Percentiles rank a stretch among this genome's conserved stretches.
phyloP scores from a whole-genome alignment of 2,888 invertebrate genomes.

The Drosophila emarginata region DNA sequence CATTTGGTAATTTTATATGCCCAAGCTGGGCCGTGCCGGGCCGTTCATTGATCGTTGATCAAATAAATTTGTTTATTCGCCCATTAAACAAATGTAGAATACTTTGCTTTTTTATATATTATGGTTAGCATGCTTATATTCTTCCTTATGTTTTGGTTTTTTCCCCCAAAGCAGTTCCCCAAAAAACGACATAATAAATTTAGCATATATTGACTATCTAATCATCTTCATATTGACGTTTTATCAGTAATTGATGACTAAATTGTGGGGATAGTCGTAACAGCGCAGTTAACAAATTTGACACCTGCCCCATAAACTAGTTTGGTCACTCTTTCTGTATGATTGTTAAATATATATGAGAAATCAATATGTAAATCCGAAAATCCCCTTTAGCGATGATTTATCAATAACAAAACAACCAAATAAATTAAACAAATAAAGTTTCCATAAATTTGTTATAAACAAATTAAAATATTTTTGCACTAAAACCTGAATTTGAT shows the following conservation, averaged over 20 bases:
- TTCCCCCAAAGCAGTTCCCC: neutral
- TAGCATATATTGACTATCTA: neutral
- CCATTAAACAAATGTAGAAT: constrained; percentile 21
- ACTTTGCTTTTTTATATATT: neutral
- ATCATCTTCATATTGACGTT: neutral
- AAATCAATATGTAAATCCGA: too few species aligned
- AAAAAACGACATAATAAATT: neutral
- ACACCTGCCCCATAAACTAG: neutral
- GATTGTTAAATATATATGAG: too few species aligned
- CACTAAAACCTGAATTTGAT: neutral
- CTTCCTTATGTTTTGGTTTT: constrained; percentile 1
- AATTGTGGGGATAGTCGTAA: constrained; percentile 3
- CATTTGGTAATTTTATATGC: constrained; percentile 58
- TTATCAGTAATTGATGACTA: neutral
- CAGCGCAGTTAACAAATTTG: neutral
- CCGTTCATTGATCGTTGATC: constrained; percentile 48
- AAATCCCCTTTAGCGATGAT: too few species aligned
- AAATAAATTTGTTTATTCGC: constrained; percentile 33
- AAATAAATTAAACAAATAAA: neutral
- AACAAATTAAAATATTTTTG: constrained; percentile 10
- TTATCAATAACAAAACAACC: neutral
- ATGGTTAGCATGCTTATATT: neutral
- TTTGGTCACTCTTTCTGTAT: neutral
- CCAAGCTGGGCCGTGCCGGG: constrained; percentile 23
- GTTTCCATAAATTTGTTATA: neutral